Conservation (phyloP, 2,888 invertebrate species). For the Dolomedes plantarius region DNA sequence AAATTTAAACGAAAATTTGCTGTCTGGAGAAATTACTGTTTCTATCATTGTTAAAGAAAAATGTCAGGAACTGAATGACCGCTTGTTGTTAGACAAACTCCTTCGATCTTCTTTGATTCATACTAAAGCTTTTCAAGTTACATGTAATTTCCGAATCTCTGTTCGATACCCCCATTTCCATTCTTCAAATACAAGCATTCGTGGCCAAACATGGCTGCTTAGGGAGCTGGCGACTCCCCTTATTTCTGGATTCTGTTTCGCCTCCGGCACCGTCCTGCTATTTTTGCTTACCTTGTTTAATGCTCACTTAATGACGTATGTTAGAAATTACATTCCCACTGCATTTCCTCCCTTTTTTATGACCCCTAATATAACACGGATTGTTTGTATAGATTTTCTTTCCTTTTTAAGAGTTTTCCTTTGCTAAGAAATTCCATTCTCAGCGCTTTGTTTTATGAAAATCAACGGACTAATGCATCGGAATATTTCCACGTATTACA, state of each 20-base stretch:
- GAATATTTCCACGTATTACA: too few species aligned
- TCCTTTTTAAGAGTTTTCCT: background rate
- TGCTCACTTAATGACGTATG: slow-evolving; percentile 55
- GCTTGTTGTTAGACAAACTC: too few species aligned
- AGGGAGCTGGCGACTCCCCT: background rate
- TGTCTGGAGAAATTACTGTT: too few species aligned
- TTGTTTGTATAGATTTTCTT: background rate
- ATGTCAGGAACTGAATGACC: too few species aligned
- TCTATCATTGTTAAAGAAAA: too few species aligned
- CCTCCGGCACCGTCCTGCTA: slow-evolving; percentile 20
- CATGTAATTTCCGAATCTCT: too few species aligned
- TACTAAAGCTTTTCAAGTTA: too few species aligned
- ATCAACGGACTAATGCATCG: background rate
- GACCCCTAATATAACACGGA: background rate
- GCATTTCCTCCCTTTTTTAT: background rate
- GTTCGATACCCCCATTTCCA: too few species aligned
- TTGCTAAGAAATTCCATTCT: background rate
- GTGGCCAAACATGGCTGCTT: background rate
- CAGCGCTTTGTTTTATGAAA: background rate
- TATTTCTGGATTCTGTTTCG: background rate
- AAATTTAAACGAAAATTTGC: too few species aligned
- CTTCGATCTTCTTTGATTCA: too few species aligned
- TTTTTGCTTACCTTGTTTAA: slow-evolving; percentile 46
- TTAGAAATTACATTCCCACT: slow-evolving; percentile 18
- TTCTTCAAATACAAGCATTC: too few species aligned